Base-by-base conservation (phyloP, 2,797 vertebrate species). In the Lacerta bilineata region DNA sequence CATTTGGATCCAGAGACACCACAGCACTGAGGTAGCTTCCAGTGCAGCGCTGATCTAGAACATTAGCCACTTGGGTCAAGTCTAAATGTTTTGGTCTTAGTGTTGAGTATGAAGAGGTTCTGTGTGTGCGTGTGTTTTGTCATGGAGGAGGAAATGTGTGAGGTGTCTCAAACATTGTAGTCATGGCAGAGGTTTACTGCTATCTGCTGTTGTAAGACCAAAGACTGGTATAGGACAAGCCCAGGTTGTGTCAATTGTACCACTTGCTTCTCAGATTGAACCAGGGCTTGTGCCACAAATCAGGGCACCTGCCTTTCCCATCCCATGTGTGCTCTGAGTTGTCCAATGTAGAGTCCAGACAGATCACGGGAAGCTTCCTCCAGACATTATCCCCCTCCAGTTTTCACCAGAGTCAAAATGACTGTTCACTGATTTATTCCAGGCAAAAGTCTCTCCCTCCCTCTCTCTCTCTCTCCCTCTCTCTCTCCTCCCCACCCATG, bases 381-480 rank as follows among this genome's bases (percentile, higher is more conserved):
- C 55, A 55, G 20, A 64, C 81, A 29, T 50, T 46, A 25, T 33
- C 13, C 64, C n/a, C 29, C 33, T 80, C 74, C 41, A 29, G 1
- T 8, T 81, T 75, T 50, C 41, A 39, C 55, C 33, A 72, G n/a
- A 82, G 33, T 10, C 10, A 15, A 66, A 25, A 68, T 23, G 84
- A 43, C 81, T 25, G 8, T 68, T 17, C 64, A 33, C 18, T 85
- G 71, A 89, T 76, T 41, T 84, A 81, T 76, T 39, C 71, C 46
- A 89, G 71, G 55, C 11, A 39, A 50, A 41, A 27, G 75, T 69
- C 17, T 89, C 81, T 89, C n/a, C 59, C 27, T 50, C 50, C 15
- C 50, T 50, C 50, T 50, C 27, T 50, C 50, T 15, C 50, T 50
- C 50, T 50, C 50, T 50, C 50, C 15, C 50, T 55, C 50, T 55